Evolutionary conservation across 2,888 invertebrate genomes (phyloP), one percentile per base, ranked within the genome.

Genomic region (Spodoptera picta): DNA sequence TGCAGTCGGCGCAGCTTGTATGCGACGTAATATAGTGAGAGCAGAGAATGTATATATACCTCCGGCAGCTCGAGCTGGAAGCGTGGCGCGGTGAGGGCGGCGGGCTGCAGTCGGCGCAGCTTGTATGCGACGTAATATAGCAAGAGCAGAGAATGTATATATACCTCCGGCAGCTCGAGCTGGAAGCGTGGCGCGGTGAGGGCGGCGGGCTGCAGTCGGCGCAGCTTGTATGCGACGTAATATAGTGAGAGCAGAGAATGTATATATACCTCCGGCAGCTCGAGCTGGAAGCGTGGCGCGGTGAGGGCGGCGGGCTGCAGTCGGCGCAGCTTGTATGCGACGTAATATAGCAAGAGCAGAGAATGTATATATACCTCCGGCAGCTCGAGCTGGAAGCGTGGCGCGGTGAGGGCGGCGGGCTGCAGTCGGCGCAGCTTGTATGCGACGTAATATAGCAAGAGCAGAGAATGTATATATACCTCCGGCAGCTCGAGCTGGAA

Each of bases 1-100:
- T 97, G 96, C 96, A 98, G 96, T 12, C 97, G 95, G 11, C 99
- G 95, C 80, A 99, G 94, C 92, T 99, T 99, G 92, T 98, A 99
- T 84, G 97, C 97, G 53, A 98, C 96, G 69, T 97, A 96, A 95
- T 97, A 96, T 36, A 97, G 86, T 56, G 96, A 14, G 14, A 14
- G 14, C 93, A 6, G 1, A 4, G 7, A 4, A 31, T 6, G 31
- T 31, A 31, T 31, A 7, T 31, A 7, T 0, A 97, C 97, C 89
- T 99, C 98, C 0, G 98, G 98, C 74, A 99, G 95, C 77, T 98
- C 98, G 1, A 99, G 95, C 69, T 97, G 96, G 89, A 98, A 98
- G 80, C 96, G 95, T 41, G 98, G 93, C 86, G 97, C 96, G 72
- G 97, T 97, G 19, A 99, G 94, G 19, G 98, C 97, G 88, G 98